Evolutionary conservation across 2,888 invertebrate genomes (phyloP).

Genomic region (Pseudococcus longispinus): DNA sequence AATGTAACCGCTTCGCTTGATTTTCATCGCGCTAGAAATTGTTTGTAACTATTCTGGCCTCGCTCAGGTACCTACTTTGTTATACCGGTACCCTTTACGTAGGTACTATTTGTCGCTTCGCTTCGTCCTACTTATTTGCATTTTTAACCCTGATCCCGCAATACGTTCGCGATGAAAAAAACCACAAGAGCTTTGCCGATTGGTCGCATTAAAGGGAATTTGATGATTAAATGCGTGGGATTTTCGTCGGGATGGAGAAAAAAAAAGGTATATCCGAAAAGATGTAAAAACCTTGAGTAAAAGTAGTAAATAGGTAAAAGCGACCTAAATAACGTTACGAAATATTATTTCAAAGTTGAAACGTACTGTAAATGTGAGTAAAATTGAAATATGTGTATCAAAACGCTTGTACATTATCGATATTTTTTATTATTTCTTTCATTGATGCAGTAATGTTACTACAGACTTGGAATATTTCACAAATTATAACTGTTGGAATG

Average conservation of each 20-base stretch:
- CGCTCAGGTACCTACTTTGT: not conserved
- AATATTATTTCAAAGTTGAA: not conserved
- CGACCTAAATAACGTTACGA: not conserved
- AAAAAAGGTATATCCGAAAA: not conserved
- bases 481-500: no score
- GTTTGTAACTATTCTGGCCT: not conserved
- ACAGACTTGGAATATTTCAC: not conserved
- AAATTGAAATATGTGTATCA: not conserved
- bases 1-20: slow-evolving; percentile 11
- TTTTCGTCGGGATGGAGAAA: not conserved
- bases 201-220: not conserved
- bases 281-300: not conserved
- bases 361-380: not conserved
- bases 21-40: not conserved
- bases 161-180: not conserved
- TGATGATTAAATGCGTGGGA: not conserved
- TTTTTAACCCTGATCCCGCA: not conserved
- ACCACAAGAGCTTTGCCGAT: not conserved
- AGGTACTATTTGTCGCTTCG: not conserved
- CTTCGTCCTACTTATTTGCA: not conserved
- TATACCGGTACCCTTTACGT: not conserved
- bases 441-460: not conserved
- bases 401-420: not conserved
- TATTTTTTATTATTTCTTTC: not conserved
- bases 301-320: not conserved